phyloP scores from a whole-genome alignment of 2,113 vertebrate genomes.

The Oxyura jamaicensis region DNA sequence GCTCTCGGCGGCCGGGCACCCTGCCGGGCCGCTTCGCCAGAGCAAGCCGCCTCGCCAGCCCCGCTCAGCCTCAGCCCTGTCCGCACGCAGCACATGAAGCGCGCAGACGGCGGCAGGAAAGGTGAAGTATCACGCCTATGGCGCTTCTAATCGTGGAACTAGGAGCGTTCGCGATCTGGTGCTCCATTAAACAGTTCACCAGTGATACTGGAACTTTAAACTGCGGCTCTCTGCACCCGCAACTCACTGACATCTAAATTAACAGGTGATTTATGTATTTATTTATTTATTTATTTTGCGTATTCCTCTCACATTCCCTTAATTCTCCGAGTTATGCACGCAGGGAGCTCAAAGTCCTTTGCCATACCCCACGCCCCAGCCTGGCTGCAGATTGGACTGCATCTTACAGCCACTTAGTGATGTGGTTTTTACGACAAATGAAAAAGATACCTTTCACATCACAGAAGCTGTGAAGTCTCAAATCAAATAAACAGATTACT shows the following conservation, averaged over 20 bases:
- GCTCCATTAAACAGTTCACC: rapidly evolving
- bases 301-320: background rate
- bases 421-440: background rate
- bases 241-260: background rate
- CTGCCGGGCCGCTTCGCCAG: background rate
- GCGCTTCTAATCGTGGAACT: background rate
- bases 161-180: too few relatives aligned
- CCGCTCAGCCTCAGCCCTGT: background rate
- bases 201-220: background rate
- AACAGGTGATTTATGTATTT: background rate
- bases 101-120: background rate
- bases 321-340: background rate
- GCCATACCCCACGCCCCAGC: background rate
- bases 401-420: background rate
- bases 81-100: background rate
- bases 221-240: background rate
- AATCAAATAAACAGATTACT: background rate
- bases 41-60: too few relatives aligned
- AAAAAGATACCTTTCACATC: background rate
- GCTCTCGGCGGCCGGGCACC: background rate
- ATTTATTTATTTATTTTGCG: too few relatives aligned
- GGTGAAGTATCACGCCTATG: too few relatives aligned
- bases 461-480: background rate
- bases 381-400: background rate
- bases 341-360: background rate